Conservation (phyloP, 2,113 vertebrate species). For the Pogonocichla stellata region DNA sequence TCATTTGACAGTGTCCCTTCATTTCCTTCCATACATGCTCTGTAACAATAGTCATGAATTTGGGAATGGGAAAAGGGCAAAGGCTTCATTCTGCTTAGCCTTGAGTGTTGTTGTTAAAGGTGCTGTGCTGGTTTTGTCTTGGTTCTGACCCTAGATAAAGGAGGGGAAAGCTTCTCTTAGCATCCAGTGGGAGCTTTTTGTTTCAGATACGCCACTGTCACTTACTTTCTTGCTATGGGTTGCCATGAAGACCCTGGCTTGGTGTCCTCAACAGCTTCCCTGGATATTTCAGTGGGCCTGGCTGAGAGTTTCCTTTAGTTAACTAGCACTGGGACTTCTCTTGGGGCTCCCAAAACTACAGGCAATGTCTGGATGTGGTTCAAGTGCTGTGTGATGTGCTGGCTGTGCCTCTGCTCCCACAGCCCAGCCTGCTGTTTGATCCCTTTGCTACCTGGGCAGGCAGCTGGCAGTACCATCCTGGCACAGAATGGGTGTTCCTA, state of each 20-base stretch:
- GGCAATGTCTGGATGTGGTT: background rate
- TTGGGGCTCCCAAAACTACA: background rate
- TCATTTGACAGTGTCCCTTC: background rate
- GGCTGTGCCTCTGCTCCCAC: background rate
- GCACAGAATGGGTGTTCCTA: fast-evolving
- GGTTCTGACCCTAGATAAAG: background rate
- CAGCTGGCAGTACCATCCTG: background rate
- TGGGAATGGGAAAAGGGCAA: background rate
- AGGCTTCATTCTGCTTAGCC: background rate
- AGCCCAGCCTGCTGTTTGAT: background rate
- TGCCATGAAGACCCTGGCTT: background rate
- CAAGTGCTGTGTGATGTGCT: background rate
- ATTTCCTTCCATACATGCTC: background rate
- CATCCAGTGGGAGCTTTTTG: background rate
- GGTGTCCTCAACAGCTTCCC: background rate
- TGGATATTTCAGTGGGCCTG: background rate
- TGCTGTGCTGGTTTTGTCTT: background rate
- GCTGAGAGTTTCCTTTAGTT: background rate
- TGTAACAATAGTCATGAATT: background rate
- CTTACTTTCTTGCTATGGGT: background rate
- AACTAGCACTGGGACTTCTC: background rate
- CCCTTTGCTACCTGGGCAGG: background rate
- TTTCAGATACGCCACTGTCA: background rate
- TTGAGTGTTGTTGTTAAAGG: background rate
- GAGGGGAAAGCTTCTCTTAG: background rate